A percentile compares a stretch with the other conserved stretches of the same genome.
Conservation (phyloP, 2,113 vertebrate genomes). For the Epinephelus cyanopodus region DNA sequence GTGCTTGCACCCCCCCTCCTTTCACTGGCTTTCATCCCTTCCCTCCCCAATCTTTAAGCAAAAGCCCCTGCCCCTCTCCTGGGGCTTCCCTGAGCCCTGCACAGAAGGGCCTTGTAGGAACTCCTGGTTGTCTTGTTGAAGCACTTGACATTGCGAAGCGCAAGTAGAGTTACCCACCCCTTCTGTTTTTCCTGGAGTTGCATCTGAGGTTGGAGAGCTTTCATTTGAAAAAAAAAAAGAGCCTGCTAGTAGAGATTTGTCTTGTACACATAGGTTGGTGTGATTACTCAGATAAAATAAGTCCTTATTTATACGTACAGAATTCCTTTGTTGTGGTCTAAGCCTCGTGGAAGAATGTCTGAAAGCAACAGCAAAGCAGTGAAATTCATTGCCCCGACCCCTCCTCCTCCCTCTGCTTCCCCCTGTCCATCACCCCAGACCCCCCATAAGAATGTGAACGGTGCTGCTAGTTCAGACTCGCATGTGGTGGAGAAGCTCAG, state of each 20-base stretch:
- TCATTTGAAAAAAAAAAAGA: constrained; percentile 26
- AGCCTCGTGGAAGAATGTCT: constrained; percentile 74
- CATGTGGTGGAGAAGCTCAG: constrained; percentile 87
- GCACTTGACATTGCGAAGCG: constrained; percentile 31
- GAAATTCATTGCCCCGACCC: constrained; percentile 80
- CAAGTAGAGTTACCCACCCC: constrained; percentile 19
- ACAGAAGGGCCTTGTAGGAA: constrained; percentile 67
- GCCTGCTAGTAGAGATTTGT: constrained; percentile 41
- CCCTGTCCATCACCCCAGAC: constrained; percentile 82
- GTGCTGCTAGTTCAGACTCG: constrained; percentile 91
- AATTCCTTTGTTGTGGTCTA: constrained; percentile 41
- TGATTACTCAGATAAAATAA: constrained; percentile 12
- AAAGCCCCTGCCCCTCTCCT: constrained; percentile 76
- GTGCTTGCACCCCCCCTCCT: constrained; percentile 67
- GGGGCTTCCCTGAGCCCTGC: constrained; percentile 73
- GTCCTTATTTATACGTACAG: constrained; percentile 68
- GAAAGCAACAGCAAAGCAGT: constrained; percentile 77
- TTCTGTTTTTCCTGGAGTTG: constrained; percentile 30
- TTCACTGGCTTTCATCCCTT: constrained; percentile 66
- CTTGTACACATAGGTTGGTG: constrained; percentile 30
- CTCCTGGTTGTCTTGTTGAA: constrained; percentile 70
- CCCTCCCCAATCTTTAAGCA: constrained; percentile 76
- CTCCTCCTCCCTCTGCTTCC: constrained; percentile 79
- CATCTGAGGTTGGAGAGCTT: constrained; percentile 26
- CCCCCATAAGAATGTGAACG: constrained; percentile 91